These are phyloP conservation scores for Melospiza melodia DNA, from an alignment of 2,113 vertebrate genomes.

Conservation along the genomic window DNA sequence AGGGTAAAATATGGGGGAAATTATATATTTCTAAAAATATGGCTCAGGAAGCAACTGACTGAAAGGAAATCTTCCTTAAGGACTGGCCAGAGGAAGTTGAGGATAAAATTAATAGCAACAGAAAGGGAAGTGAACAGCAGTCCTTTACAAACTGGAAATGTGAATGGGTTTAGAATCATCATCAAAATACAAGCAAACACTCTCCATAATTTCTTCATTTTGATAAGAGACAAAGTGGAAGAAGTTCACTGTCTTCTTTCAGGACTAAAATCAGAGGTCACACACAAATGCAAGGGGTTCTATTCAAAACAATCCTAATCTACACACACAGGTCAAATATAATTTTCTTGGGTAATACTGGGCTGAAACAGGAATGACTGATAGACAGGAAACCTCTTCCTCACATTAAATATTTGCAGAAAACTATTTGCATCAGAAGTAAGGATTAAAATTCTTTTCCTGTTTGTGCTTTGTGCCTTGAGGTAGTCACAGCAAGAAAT, in stretches of 20 bases:
- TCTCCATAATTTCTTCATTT: background rate
- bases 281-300: background rate
- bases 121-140: background rate
- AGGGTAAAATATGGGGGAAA: background rate
- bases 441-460: background rate
- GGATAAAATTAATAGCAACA: background rate
- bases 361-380: background rate
- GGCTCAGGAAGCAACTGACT: background rate
- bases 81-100: background rate
- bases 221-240: background rate
- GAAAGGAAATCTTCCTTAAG: background rate
- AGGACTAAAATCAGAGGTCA: background rate
- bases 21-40: background rate
- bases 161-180: background rate
- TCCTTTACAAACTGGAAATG: background rate
- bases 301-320: background rate
- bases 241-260: background rate
- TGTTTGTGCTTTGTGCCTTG: background rate
- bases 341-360: background rate
- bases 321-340: background rate
- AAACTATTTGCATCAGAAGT: background rate
- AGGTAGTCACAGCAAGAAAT: background rate
- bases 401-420: background rate
- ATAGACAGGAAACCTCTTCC: background rate
- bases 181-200: background rate